Evolutionary conservation across 2,113 vertebrate species (phyloP), one percentile per base, ranked within the genome.

Genomic region (Garra rufa): DNA sequence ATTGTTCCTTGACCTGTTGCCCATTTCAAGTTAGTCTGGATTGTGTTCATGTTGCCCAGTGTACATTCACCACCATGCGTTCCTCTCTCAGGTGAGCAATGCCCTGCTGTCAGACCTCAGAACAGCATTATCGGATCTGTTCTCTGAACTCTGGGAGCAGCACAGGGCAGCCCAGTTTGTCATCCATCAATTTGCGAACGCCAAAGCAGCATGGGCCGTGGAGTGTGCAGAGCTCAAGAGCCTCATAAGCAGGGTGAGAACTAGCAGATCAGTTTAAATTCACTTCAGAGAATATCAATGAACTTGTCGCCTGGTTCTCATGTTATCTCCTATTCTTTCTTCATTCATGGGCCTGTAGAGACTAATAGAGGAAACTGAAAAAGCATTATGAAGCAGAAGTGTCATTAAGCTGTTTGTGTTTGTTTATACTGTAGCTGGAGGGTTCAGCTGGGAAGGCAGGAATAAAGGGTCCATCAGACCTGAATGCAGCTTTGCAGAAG

Each of bases 71-170:
- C 24, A 30, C 5, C 11, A 11, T 59, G 15, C 63, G 59, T 76
- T 77, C 4, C 30, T 63, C 70, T 81, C 46, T 74, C 6, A 43
- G 83, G 87, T 95, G 93, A 93, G 94, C 82, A 94, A 90, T 0
- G 96, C 93, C 74, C 92, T 92, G 0, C 75, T 97, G 83, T 91
- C 92, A 0, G 94, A 95, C 89, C 96, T 98, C 89, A 96, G 93
- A 89, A 94, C 92, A 78, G 94, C 95, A 3, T 87, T 99, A 92
- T 94, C 95, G 84, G 95, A 97, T 78, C 94, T 98, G 21, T 92
- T 95, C 83, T 93, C 88, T 15, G 95, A 97, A 92, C 94, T 98
- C 81, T 94, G 86, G 75, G 95, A 95, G 83, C 97, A 95, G 77
- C 89, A 92, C 82, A 91, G 89, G 0, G 91, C 94, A 0, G 91